Evolutionary conservation across 2,113 vertebrate genomes (phyloP).

Genomic region (Dolichallabes microphthalmus): DNA sequence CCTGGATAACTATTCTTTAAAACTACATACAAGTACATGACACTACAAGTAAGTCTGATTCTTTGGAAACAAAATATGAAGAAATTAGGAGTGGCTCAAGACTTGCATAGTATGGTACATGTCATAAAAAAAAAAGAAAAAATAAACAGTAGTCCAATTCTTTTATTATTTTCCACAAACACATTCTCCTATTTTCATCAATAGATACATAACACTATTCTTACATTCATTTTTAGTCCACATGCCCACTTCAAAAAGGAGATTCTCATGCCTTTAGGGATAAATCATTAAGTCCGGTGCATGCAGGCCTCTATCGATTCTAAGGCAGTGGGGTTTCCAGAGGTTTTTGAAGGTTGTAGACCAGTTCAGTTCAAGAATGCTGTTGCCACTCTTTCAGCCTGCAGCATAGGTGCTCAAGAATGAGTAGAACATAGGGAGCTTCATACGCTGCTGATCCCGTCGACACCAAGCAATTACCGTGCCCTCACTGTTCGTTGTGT

Average conservation of each 20-base stretch:
- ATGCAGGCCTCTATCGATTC: constrained; percentile 60
- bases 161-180: not conserved
- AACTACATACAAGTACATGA: too few relatives aligned
- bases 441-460: constrained; percentile 94
- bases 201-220: constrained; percentile 58
- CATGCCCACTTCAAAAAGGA: constrained; percentile 31
- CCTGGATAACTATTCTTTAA: too few relatives aligned
- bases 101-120: not conserved
- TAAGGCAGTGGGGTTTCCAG: constrained; percentile 1
- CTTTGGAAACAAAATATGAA: too few relatives aligned
- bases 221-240: constrained; percentile 54
- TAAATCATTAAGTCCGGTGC: constrained; percentile 50
- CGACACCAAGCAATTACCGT: constrained; percentile 96
- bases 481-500: constrained; percentile 93
- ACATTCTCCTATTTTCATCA: constrained; percentile 19
- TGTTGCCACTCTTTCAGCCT: constrained; percentile 70
- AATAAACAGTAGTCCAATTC: not conserved
- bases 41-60: too few relatives aligned
- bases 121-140: not conserved
- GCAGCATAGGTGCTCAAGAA: constrained; percentile 97
- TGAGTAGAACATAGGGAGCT: constrained; percentile 97
- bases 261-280: constrained; percentile 45
- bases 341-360: constrained; percentile 19
- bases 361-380: constrained; percentile 29
- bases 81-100: too few relatives aligned